Evolutionary conservation across 2,113 vertebrate species (phyloP), one percentile per base, ranked within the genome.

Genomic region (Pitta sordida): DNA sequence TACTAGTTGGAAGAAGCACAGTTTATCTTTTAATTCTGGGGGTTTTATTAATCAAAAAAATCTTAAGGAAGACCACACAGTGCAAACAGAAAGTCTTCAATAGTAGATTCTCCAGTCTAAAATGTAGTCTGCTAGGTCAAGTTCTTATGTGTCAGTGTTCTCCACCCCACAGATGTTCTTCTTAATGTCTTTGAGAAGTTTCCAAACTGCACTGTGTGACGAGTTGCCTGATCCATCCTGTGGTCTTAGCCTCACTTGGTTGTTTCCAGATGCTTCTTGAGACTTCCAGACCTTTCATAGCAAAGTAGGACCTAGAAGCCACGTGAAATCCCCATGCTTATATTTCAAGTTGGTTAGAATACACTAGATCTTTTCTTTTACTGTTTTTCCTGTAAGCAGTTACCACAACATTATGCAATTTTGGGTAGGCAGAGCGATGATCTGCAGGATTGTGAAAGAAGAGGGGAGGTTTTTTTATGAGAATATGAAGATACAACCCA

Each of bases 361-460:
- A 77, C 59, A 78, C 36, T 23, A 67, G 73, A 48, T 93, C 44
- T 3, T 96, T 91, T 37, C 51, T 88, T 81, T 58, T 41, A n/a
- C 69, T 93, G 1, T 76, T 93, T 93, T 94, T 96, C 88, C 76
- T 77, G 75, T 93, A 90, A 96, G 79, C 67, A 70, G 27, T 88
- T 83, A 64, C 90, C 88, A 59, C 68, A 83, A 90, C 41, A 68
- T 96, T 83, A 86, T 67, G 83, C 71, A 94, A 80, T 91, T 91
- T 43, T 74, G 90, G 74, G 79, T 65, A 84, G 79, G 68, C 74
- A 94, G 83, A 65, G 63, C 88, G 55, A 88, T 37, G 13, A 83
- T 86, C 71, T 63, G 43, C 23, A 23, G 43, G 85, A 67, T 74
- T 91, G 55, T 91, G 83, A 88, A 90, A 91, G 70, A 67, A 36